phyloP scores from a whole-genome alignment of 64 coral and sea anemone species.

The Anthopleura sola region DNA sequence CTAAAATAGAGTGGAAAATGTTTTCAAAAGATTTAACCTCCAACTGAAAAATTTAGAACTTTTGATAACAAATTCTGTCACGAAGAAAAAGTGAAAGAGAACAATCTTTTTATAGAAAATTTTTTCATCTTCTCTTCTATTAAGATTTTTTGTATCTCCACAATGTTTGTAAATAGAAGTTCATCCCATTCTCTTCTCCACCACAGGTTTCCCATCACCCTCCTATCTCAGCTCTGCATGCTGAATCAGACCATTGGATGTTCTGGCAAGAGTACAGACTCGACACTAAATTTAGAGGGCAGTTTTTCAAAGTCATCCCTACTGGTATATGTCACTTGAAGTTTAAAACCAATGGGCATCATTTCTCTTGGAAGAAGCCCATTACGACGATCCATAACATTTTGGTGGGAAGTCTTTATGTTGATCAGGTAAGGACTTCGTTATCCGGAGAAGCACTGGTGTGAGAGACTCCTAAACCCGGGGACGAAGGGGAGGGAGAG shows the following conservation, averaged over 20 bases:
- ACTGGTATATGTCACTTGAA: constrained; percentile 94
- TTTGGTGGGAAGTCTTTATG: constrained; percentile 86
- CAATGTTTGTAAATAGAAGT: too few species aligned
- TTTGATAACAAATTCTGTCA: too few species aligned
- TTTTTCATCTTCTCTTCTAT: too few species aligned
- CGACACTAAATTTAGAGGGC: constrained; percentile 98
- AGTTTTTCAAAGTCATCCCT: constrained; percentile 94
- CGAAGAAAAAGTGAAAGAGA: too few species aligned
- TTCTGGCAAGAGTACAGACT: constrained; percentile 98
- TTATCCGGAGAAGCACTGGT: too few species aligned
- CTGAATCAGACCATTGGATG: constrained; percentile 91
- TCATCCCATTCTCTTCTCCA: not conserved
- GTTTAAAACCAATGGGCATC: constrained; percentile 90
- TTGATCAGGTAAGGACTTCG: constrained; percentile 74
- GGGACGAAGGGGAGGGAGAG: too few species aligned
- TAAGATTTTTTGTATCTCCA: not conserved
- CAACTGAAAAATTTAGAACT: too few species aligned
- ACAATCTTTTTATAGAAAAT: too few species aligned
- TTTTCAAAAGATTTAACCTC: too few species aligned
- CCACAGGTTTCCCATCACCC: constrained; percentile 94
- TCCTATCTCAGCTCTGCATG: constrained; percentile 96
- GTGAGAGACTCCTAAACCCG: too few species aligned
- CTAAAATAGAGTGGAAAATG: too few species aligned
- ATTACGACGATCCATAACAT: constrained; percentile 95
- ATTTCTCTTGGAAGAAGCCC: constrained; percentile 95